phyloP scores from a whole-genome alignment of 2,888 invertebrate species.

The Dryobota labecula region DNA sequence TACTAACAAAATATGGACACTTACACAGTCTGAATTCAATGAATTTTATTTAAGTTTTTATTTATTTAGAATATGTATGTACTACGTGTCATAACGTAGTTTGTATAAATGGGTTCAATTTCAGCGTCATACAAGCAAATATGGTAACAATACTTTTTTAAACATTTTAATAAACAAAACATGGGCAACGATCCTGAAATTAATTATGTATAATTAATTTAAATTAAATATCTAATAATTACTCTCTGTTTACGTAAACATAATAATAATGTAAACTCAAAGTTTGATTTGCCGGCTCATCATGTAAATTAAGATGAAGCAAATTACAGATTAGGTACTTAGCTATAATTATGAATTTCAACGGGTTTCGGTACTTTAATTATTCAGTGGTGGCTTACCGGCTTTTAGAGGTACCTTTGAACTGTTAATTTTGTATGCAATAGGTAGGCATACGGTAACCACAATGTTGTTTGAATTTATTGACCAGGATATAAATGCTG shows the following conservation, averaged over 20 bases:
- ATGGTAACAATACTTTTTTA: not conserved
- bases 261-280: constrained; percentile 40
- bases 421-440: not conserved
- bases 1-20: not conserved
- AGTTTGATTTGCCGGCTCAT: constrained; percentile 47
- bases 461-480: not conserved
- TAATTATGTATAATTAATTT: constrained; percentile 24
- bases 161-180: not conserved
- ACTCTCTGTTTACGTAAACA: constrained; percentile 16
- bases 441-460: not conserved
- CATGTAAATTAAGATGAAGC: constrained; percentile 46
- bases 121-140: not conserved
- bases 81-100: not conserved
- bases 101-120: not conserved
- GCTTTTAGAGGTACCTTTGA: constrained; percentile 13
- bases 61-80: too few species aligned
- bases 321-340: constrained; percentile 49
- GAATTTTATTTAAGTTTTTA: not conserved
- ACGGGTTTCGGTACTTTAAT: constrained; percentile 48
- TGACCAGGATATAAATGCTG: not conserved
- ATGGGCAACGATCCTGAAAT: not conserved
- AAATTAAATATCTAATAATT: constrained; percentile 19
- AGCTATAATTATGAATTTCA: constrained; percentile 47
- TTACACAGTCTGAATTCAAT: not conserved
- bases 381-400: constrained; percentile 31